phyloP scores from a whole-genome alignment of 2,888 invertebrate species.

The Drosophila prolongata region DNA sequence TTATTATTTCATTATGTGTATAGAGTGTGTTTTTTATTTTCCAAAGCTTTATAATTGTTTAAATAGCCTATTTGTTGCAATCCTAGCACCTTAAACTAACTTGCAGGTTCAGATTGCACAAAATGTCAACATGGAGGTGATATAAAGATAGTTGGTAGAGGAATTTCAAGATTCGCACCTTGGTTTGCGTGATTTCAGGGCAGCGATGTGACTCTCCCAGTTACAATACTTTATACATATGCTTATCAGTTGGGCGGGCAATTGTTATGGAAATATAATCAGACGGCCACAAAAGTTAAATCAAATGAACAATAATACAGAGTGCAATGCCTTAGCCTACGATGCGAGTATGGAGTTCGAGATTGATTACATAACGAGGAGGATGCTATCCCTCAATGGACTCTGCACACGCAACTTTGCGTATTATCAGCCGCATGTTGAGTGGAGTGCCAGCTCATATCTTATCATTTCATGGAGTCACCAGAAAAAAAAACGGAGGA shows the following conservation, averaged over 20 bases:
- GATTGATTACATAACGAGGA: conserved; percentile 39
- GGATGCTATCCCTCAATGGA: conserved; percentile 40
- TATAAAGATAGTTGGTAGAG: conserved; percentile 12
- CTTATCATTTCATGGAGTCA: conserved; percentile 66
- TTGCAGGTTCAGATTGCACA: neutral
- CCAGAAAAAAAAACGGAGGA: conserved; percentile 14
- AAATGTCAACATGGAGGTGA: neutral
- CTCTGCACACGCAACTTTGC: conserved; percentile 31
- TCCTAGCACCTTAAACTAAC: neutral
- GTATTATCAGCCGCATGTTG: conserved; percentile 8
- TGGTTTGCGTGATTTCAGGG: conserved; percentile 27
- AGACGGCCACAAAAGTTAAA: conserved; percentile 31
- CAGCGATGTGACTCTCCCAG: conserved; percentile 25
- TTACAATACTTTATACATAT: conserved; percentile 20
- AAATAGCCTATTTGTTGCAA: neutral
- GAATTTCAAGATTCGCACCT: conserved; percentile 5
- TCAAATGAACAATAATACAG: conserved; percentile 37
- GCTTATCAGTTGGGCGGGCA: conserved; percentile 56
- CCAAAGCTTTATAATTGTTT: too few species aligned
- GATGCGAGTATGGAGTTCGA: conserved; percentile 50
- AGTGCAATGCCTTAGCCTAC: conserved; percentile 64
- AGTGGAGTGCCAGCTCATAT: conserved; percentile 41
- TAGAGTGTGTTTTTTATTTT: too few species aligned
- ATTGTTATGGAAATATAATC: conserved; percentile 57
- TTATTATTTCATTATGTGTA: too few species aligned